phyloP scores from a whole-genome alignment of 2,797 vertebrate genomes.

The Chaetodon trifasciatus region DNA sequence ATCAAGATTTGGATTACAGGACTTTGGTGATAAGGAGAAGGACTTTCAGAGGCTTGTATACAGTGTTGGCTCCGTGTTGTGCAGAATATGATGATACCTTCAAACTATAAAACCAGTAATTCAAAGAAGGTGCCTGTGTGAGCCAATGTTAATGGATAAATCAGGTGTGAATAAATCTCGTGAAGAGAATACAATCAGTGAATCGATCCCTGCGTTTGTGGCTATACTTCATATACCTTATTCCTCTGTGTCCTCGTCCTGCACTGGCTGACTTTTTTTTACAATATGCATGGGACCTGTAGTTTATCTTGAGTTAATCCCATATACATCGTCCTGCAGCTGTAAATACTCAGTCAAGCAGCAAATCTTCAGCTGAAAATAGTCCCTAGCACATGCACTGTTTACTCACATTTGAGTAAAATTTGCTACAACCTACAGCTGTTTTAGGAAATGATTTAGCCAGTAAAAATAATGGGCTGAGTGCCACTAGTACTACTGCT shows the following conservation, averaged over 20 bases:
- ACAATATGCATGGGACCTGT: neutral
- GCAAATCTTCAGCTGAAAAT: neutral
- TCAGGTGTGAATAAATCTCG: neutral
- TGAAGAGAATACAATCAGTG: neutral
- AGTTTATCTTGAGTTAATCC: constrained; percentile 7
- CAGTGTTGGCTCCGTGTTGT: neutral
- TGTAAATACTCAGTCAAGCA: neutral
- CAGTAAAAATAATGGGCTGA: neutral
- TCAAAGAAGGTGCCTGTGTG: neutral
- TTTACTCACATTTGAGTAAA: neutral
- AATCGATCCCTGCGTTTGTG: neutral
- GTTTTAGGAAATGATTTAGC: neutral
- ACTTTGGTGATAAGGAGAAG: constrained; percentile 7
- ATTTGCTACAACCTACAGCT: neutral
- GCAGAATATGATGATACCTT: neutral
- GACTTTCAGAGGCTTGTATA: neutral
- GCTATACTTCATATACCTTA: neutral
- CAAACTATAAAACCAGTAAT: constrained; percentile 3
- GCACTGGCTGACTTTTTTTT: neutral
- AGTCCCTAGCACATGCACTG: neutral
- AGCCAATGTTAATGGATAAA: constrained; percentile 3
- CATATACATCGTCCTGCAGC: neutral
- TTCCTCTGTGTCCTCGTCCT: neutral
- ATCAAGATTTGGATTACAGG: constrained; percentile 14
- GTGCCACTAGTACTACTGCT: neutral